These are phyloP conservation scores for Pseudopodoces humilis DNA, from an alignment of 2,113 vertebrate species.

Conservation along the genomic window DNA sequence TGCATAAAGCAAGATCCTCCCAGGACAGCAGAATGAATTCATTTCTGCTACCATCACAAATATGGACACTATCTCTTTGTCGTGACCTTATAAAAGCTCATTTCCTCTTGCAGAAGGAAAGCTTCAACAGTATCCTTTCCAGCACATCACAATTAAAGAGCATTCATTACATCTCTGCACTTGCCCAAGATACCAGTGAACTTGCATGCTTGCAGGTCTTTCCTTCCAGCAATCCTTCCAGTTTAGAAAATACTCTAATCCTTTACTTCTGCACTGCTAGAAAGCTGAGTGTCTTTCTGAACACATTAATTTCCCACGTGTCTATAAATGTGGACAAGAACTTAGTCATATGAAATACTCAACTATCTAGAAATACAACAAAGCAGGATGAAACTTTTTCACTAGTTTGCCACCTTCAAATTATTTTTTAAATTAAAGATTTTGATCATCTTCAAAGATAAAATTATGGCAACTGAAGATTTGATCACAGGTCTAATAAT, in stretches of 20 bases:
- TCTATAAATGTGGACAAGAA: background rate
- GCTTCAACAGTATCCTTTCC: background rate
- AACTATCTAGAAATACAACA: background rate
- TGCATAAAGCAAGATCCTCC: background rate
- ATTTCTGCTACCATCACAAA: background rate
- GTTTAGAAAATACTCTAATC: background rate
- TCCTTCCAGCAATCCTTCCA: background rate
- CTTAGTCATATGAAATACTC: background rate
- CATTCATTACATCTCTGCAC: background rate
- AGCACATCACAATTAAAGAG: background rate
- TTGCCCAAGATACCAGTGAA: background rate
- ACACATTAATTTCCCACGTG: background rate
- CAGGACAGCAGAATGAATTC: background rate
- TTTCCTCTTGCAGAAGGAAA: background rate
- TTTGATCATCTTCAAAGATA: background rate
- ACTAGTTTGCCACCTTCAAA: background rate
- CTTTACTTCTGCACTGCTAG: background rate
- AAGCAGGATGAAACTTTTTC: background rate
- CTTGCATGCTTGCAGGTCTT: background rate
- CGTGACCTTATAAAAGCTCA: background rate
- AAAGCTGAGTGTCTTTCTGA: background rate
- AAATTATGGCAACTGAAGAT: background rate
- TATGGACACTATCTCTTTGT: background rate
- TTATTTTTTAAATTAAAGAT: background rate
- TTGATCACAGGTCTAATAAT: background rate